Conservation (phyloP, 2,797 vertebrate species). For the Sphaeramia orbicularis region DNA sequence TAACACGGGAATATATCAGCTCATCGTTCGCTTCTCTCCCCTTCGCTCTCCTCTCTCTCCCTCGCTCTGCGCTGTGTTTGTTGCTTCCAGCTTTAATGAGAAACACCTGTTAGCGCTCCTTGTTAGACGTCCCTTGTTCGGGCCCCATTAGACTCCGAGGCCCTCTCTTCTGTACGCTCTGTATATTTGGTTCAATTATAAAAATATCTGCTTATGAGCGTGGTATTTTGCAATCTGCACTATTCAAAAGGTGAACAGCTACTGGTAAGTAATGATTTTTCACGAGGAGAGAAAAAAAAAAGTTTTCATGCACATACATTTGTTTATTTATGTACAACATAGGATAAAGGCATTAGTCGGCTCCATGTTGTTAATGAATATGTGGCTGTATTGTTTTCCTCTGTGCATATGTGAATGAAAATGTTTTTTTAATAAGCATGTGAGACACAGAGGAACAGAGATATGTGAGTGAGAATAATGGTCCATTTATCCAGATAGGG, state of each 20-base stretch:
- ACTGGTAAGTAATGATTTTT: background rate
- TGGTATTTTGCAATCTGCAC: slow-evolving; percentile 6
- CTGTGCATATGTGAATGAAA: background rate
- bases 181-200: slow-evolving; percentile 29
- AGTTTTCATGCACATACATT: too few species aligned
- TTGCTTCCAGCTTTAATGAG: slow-evolving; percentile 74
- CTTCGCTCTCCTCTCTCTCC: slow-evolving; percentile 27
- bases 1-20: slow-evolving; percentile 76
- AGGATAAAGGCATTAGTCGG: too few species aligned
- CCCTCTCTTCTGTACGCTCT: slow-evolving; percentile 21
- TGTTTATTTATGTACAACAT: too few species aligned
- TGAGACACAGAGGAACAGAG: background rate
- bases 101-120: slow-evolving; percentile 79
- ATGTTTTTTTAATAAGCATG: background rate
- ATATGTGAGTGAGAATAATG: slow-evolving; percentile 17
- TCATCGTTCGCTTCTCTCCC: slow-evolving; percentile 50
- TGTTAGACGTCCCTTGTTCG: slow-evolving; percentile 64
- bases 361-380: too few species aligned
- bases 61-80: slow-evolving; percentile 29
- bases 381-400: too few species aligned
- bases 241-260: background rate
- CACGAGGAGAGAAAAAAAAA: background rate
- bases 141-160: slow-evolving; percentile 65
- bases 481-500: slow-evolving; percentile 27
- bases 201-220: slow-evolving; percentile 23